A percentile compares a stretch with the other conserved stretches of the same genome.
These are phyloP conservation scores for Heliconius himera DNA, from an alignment of 1,140 invertebrate genomes.

Conservation along the genomic window DNA sequence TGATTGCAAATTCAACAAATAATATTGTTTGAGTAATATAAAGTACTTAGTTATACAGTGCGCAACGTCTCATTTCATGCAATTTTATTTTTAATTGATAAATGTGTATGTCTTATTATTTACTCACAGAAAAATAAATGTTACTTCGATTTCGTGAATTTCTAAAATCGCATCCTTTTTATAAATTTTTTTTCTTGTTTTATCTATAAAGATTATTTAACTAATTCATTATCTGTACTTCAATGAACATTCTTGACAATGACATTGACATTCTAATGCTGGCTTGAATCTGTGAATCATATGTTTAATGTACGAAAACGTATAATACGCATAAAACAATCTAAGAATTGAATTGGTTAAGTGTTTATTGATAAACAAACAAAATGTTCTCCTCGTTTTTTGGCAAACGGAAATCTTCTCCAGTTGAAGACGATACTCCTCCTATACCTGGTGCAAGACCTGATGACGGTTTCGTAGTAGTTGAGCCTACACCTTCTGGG, in stretches of 20 bases:
- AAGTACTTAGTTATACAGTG: not conserved
- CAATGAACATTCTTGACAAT: not conserved
- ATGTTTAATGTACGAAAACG: not conserved
- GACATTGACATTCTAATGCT: conserved; percentile 20
- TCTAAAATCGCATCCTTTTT: too few species aligned
- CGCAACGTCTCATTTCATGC: not conserved
- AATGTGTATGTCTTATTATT: not conserved
- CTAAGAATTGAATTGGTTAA: not conserved
- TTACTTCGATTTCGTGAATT: too few species aligned
- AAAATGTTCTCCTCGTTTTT: conserved; percentile 74
- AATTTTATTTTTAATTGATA: not conserved
- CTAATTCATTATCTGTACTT: too few species aligned
- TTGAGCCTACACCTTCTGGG: conserved; percentile 51
- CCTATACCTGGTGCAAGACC: conserved; percentile 67
- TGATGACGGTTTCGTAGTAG: conserved; percentile 68
- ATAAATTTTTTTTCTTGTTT: too few species aligned
- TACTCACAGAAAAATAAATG: too few species aligned
- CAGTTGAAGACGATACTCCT: conserved; percentile 69
- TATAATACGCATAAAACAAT: not conserved
- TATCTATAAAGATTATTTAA: too few species aligned
- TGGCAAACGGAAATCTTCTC: conserved; percentile 69
- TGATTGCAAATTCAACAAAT: not conserved
- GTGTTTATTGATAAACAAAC: not conserved
- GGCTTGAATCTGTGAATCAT: not conserved
- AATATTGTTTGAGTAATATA: not conserved